These are phyloP conservation scores for Macroteleia sp. DNA, from an alignment of 2,888 invertebrate species.

Conservation along the genomic window DNA sequence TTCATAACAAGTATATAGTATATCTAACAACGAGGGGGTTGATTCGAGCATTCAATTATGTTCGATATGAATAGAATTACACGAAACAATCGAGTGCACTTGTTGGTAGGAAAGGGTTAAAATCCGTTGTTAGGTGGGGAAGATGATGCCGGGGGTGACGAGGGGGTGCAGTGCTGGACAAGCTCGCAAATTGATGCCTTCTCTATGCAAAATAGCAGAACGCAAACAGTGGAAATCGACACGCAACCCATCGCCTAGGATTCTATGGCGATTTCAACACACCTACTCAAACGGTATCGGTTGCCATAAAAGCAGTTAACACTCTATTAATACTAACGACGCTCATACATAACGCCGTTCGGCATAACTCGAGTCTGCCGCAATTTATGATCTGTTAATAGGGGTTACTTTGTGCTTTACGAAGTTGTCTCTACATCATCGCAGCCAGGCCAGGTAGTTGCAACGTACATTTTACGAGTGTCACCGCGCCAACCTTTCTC, in stretches of 20 bases:
- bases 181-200: conserved; percentile 80
- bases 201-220: conserved; percentile 80
- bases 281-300: conserved; percentile 78
- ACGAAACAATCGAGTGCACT: conserved; percentile 67
- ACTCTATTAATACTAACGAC: conserved; percentile 84
- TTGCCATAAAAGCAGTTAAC: conserved; percentile 83
- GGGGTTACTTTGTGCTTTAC: conserved; percentile 81
- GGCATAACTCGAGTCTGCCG: conserved; percentile 71
- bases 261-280: conserved; percentile 62
- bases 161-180: conserved; percentile 46
- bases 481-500: conserved; percentile 38
- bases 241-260: conserved; percentile 72
- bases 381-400: conserved; percentile 83
- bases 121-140: conserved; percentile 50
- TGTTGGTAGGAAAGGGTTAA: conserved; percentile 65
- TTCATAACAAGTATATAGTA: conserved; percentile 56
- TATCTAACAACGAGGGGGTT: conserved; percentile 48
- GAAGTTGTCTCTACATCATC: conserved; percentile 72
- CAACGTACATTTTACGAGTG: conserved; percentile 74
- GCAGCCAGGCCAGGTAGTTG: conserved; percentile 72
- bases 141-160: conserved; percentile 21
- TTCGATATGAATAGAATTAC: conserved; percentile 75
- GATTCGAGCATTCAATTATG: conserved; percentile 75
- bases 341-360: conserved; percentile 82
- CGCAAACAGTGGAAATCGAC: conserved; percentile 75